Evolutionary conservation across 2,797 vertebrate genomes (phyloP), one percentile per base, ranked within the genome.

Genomic region (Macropus fuliginosus): DNA sequence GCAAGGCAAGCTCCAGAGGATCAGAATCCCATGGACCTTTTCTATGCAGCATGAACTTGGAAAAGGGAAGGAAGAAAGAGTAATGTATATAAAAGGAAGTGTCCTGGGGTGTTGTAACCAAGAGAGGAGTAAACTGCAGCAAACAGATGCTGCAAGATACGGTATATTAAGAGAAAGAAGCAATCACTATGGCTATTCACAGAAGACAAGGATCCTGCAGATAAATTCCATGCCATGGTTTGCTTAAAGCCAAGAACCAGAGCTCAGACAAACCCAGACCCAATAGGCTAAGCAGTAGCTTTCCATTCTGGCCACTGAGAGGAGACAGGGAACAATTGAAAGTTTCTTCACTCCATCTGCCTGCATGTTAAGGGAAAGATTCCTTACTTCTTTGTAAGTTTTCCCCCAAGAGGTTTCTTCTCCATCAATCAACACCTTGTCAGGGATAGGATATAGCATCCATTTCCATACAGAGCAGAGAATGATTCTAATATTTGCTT

Each of bases 341-440:
- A 50, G 40, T 87, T 87, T 87, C 40, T 24, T 50, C 74, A 27
- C 40, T 87, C 74, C 40, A 24, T 87, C 74, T 87, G 74, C 24
- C 40, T 40, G 50, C 21, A 87, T 46, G 40, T 46, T 50, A 46
- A 87, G 9, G 21, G 40, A 50, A 87, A 87, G 74, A 50, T 46
- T 81, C 18, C 74, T 81, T 10, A 50, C 31, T 87, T 74, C 16
- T 74, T 66, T 74, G n/a, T 74, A 40, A 74, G n/a, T 40, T 74
- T 74, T 74, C n/a, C n/a, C 66, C 66, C 66, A 74, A 74, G n/a
- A 74, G n/a, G n/a, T 74, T 74, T 46, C 74, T 87, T 87, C 74
- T 87, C 74, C 21, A 81, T 81, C 40, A 40, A 87, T 87, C 74
- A 50, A 87, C 74, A 87, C 40, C 18, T 87, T 87, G 74, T 87